Base-by-base conservation (phyloP, 1,140 invertebrate species). In the Trachelipus rathkii region DNA sequence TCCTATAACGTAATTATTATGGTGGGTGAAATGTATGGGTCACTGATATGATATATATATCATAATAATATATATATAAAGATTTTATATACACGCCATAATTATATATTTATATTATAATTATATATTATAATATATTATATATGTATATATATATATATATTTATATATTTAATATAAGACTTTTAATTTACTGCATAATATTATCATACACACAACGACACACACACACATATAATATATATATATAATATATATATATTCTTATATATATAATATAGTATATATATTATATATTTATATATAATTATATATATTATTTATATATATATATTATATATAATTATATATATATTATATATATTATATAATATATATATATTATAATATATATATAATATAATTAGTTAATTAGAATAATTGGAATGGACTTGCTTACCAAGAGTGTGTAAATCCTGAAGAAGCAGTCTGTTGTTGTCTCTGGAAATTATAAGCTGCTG, bases 401-500 rank as follows among this genome's bases (percentile, higher is more conserved):
- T 60, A 60, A 50, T 50, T 19, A 60, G 50, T 15, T 60, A 15
- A 60, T 60, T 60, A 60, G 19, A 15, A 60, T 19, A 60, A 60
- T 15, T 1, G 50, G 19, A 60, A 8, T 60, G 50, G 50, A 2
- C 15, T 3, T 45, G 69, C 78, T 66, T 69, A 79, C 78, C 78
- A 79, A 71, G 78, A 79, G 43, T 79, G 78, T 10, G 78, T 44
- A 60, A 79, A 79, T 45, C 78, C 75, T 66, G 78, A 69, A 44
- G 75, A 71, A 15, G 76, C 78, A 1, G 78, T 69, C 7, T 74
- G 78, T 53, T 60, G 50, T 60, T 79, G 78, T 33, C 78, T 69
- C 75, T 79, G 78, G 33, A 79, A 79, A 72, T 79, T 79, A 43
- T 79, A 79, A 67, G 78, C 77, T 10, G 77, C 77, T n/a, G 77